These are phyloP conservation scores for Atractosteus spatula DNA, from an alignment of 2,113 vertebrate species.

Conservation along the genomic window DNA sequence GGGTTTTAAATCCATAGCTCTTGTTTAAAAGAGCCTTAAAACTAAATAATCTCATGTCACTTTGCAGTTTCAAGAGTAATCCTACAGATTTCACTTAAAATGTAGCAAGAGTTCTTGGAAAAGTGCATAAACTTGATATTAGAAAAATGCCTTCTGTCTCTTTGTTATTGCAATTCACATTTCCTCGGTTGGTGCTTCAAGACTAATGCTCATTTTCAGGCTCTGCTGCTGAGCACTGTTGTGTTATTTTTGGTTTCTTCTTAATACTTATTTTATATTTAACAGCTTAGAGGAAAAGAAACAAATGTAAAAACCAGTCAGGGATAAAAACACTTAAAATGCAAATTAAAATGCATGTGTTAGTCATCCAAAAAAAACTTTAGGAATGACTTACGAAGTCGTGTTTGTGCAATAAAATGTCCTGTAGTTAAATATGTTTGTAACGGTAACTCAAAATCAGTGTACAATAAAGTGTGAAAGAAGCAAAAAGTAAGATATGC, in stretches of 20 bases:
- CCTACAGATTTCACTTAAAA: no score
- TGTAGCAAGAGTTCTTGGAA: no score
- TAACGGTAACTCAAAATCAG: no score
- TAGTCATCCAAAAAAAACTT: conserved; percentile 2
- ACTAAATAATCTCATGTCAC: no score
- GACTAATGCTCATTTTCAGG: conserved; percentile 1
- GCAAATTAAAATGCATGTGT: conserved; percentile 20
- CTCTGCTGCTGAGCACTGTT: not conserved
- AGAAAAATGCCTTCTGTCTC: no score
- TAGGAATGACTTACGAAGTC: conserved; percentile 20
- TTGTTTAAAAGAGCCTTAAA: no score
- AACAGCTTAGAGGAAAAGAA: conserved; percentile 17
- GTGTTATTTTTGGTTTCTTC: conserved; percentile 1
- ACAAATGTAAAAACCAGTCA: conserved; percentile 17
- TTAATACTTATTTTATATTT: not conserved
- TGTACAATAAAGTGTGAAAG: no score
- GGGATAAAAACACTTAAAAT: conserved; percentile 24
- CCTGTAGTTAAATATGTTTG: not conserved
- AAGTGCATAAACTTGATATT: no score
- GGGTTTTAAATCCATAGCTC: no score
- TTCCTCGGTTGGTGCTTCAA: not conserved
- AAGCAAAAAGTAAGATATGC: not conserved
- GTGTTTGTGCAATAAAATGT: conserved; percentile 14
- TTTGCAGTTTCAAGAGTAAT: no score
- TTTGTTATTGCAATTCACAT: no score